These are phyloP conservation scores for Platyscapa corneri DNA, from an alignment of 1,140 invertebrate genomes.

Conservation along the genomic window DNA sequence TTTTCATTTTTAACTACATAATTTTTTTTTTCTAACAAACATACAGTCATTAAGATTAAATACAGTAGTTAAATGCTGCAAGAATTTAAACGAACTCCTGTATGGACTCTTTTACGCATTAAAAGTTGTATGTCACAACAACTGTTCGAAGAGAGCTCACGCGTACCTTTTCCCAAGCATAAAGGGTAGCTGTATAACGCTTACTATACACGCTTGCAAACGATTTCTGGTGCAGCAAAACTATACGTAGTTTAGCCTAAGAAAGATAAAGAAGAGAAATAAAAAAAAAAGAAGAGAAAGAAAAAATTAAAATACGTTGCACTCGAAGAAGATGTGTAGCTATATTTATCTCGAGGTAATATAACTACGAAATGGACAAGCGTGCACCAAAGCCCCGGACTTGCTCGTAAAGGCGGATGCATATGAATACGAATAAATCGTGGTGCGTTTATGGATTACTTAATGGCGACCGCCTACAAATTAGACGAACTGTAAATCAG, in stretches of 20 bases:
- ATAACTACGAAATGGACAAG: slow-evolving; percentile 58
- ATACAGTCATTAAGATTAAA: slow-evolving; percentile 49
- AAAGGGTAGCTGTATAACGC: slow-evolving; percentile 41
- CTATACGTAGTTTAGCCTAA: slow-evolving; percentile 5
- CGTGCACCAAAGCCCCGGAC: slow-evolving; percentile 54
- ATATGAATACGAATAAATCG: slow-evolving; percentile 75
- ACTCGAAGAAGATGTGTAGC: slow-evolving; percentile 54
- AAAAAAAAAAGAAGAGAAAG: slow-evolving; percentile 37
- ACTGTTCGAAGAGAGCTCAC: slow-evolving; percentile 2
- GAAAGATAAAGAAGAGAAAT: slow-evolving; percentile 17
- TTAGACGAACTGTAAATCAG: slow-evolving; percentile 74
- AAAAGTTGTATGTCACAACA: slow-evolving; percentile 51
- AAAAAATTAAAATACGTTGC: slow-evolving; percentile 40
- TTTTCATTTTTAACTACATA: slow-evolving; percentile 20
- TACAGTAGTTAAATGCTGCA: slow-evolving; percentile 42
- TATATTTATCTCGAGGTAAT: slow-evolving; percentile 60
- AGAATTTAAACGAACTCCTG: slow-evolving; percentile 50
- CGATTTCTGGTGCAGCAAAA: slow-evolving; percentile 41
- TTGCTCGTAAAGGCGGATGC: slow-evolving; percentile 68
- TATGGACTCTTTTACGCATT: slow-evolving; percentile 43
- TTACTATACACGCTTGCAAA: slow-evolving; percentile 1
- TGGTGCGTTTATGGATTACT: slow-evolving; percentile 73
- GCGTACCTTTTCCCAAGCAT: slow-evolving; percentile 38
- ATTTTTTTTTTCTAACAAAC: slow-evolving; percentile 46
- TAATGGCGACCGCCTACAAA: slow-evolving; percentile 75